Evolutionary conservation across 2,113 vertebrate species (phyloP), one percentile per base, ranked within the genome.

Genomic region (Glaucidium brasilianum): DNA sequence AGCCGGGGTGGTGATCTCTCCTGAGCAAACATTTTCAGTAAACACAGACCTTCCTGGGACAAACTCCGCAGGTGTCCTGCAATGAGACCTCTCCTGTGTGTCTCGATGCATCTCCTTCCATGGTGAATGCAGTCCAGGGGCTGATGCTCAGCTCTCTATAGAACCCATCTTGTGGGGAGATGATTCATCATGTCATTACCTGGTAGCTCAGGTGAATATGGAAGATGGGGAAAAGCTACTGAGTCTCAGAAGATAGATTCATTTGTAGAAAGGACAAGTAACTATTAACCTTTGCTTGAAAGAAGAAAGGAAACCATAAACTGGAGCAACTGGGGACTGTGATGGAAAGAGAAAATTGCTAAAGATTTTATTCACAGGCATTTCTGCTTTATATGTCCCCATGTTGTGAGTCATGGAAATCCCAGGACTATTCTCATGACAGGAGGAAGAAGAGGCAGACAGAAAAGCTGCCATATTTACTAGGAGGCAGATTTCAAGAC

Each of bases 91-190:
- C 23, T 67, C 41, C 35, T 62, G 25, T 18, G 4, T 47, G 32
- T 55, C 59, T 72, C 76, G 43, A 2, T 21, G 22, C 37, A 12
- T 41, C n/a, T 47, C 34, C 30, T 55, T 82, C 58, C 39, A 58
- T 0, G 0, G 15, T 3, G 1, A 74, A 26, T 12, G 16, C 37
- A n/a, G 52, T 4, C 29, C n/a, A 75, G 41, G 34, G 21, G 26
- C 47, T 64, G 69, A 49, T 43, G 22, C 6, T 39, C 47, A 63
- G 12, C 14, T n/a, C 22, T 29, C 74, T 25, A 23, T 9, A 45
- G 43, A 87, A 12, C 11, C 18, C 50, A 45, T 22, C 10, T 27
- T 18, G 5, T 2, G 3, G 8, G 37, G 15, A 73, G 2, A 50
- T 1, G 0, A 64, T 56, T 72, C 35, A 15, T 35, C 4, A 3